phyloP scores from a whole-genome alignment of 2,888 invertebrate species.

The Octonoba sinensis region DNA sequence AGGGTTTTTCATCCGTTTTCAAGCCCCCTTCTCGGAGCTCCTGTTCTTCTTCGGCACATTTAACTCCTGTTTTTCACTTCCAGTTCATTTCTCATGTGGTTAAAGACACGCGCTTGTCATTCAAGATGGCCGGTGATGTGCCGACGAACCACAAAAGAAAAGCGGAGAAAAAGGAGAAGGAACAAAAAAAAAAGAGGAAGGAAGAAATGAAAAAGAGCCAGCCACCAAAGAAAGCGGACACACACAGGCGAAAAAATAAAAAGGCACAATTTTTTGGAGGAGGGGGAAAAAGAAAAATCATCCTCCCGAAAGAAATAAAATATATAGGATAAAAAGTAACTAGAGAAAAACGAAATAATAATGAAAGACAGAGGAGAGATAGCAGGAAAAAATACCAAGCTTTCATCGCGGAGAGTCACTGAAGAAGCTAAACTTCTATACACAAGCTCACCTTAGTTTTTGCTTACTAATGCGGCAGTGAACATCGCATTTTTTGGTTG shows the following conservation, averaged over 20 bases:
- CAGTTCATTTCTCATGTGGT: constrained; percentile 63
- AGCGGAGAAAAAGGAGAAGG: constrained; percentile 26
- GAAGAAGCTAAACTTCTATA: constrained; percentile 49
- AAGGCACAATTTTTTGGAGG: constrained; percentile 21
- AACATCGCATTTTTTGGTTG: constrained; percentile 59
- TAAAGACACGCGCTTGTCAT: constrained; percentile 61
- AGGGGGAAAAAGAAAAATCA: constrained; percentile 23
- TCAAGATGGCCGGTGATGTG: constrained; percentile 54
- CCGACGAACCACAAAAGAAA: constrained; percentile 31
- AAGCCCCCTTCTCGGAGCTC: constrained; percentile 2
- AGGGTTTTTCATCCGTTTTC: constrained; percentile 34
- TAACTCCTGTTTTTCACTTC: constrained; percentile 63
- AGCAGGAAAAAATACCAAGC: constrained; percentile 38
- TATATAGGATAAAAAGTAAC: constrained; percentile 39
- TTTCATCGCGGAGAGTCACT: constrained; percentile 53
- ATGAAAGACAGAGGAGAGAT: constrained; percentile 37
- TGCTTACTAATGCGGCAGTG: constrained; percentile 52
- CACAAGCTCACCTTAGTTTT: constrained; percentile 61
- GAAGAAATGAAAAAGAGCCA: constrained; percentile 51
- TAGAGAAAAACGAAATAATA: constrained; percentile 52
- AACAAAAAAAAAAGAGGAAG: constrained; percentile 2
- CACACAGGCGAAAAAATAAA: constrained; percentile 29
- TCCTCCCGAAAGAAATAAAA: constrained; percentile 34
- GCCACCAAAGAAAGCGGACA: constrained; percentile 27
- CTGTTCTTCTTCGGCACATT: constrained; percentile 60